A percentile compares a stretch with the other conserved stretches of the same genome.
Evolutionary conservation across 2,113 vertebrate species (phyloP).

Genomic region (Dicrurus megarhynchus): DNA sequence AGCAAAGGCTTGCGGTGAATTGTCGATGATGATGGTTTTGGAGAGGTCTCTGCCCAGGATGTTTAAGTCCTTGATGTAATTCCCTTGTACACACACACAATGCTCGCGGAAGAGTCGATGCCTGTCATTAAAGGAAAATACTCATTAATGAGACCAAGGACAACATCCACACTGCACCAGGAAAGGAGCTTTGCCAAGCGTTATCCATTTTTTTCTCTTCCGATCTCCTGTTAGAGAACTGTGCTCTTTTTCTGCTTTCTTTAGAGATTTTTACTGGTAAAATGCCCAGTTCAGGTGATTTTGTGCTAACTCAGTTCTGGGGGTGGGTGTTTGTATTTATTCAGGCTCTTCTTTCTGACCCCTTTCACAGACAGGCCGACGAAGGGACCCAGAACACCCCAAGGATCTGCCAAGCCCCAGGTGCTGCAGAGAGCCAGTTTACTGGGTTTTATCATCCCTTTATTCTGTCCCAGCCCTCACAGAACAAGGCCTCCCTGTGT

Average conservation of each 20-base stretch:
- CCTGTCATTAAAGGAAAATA: conserved; percentile 64
- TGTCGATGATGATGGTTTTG: conserved; percentile 99
- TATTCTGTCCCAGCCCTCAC: neutral
- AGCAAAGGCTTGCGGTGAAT: conserved; percentile 99
- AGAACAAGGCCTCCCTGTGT: neutral
- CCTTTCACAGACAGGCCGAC: neutral
- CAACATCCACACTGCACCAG: neutral
- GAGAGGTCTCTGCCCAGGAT: conserved; percentile 98
- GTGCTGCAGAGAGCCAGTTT: neutral
- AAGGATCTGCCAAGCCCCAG: neutral
- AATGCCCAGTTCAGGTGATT: neutral
- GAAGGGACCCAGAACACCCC: neutral
- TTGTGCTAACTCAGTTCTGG: neutral
- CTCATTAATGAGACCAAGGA: neutral
- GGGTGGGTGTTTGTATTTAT: neutral
- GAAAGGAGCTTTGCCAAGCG: rapidly evolving
- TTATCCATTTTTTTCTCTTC: neutral
- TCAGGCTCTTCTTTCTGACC: neutral
- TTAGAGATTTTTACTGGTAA: neutral
- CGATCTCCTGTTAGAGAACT: neutral
- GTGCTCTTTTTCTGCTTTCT: neutral
- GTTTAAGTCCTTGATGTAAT: conserved; percentile 99
- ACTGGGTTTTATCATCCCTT: neutral
- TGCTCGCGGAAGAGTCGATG: conserved; percentile 98
- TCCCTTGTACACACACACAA: conserved; percentile 98